phyloP scores from a whole-genome alignment of 2,113 vertebrate species.

The Pelobates fuscus region DNA sequence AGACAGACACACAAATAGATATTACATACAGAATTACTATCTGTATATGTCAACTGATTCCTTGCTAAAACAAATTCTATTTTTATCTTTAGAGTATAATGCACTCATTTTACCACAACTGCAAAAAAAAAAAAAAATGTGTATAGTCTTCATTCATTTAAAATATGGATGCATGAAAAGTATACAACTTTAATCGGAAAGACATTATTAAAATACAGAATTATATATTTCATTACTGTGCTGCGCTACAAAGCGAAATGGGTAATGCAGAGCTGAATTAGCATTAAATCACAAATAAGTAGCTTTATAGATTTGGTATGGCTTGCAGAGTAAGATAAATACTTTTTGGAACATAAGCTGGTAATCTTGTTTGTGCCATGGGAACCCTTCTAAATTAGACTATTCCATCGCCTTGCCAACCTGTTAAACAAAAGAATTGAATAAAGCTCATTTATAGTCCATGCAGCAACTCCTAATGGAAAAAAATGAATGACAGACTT shows the following conservation, averaged over 20 bases:
- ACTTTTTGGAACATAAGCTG: constrained; percentile 51
- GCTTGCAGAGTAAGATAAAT: constrained; percentile 35
- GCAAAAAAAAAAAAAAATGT: too few relatives aligned
- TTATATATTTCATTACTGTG: constrained; percentile 25
- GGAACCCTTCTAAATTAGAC: constrained; percentile 49
- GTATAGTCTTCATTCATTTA: background rate
- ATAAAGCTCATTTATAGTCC: constrained; percentile 36
- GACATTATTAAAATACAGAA: background rate
- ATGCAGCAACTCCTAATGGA: constrained; percentile 41
- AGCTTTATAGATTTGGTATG: constrained; percentile 49
- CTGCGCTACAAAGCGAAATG: constrained; percentile 48
- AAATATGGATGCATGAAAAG: background rate
- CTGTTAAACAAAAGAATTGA: constrained; percentile 47
- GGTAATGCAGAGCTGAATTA: constrained; percentile 42
- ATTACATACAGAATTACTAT: background rate
- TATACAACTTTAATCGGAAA: background rate
- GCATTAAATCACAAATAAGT: constrained; percentile 29
- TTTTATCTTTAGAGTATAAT: too few relatives aligned
- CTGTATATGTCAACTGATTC: background rate
- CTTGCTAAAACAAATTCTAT: too few relatives aligned
- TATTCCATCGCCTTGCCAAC: constrained; percentile 51
- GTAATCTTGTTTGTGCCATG: constrained; percentile 52
- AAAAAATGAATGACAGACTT: constrained; percentile 38
- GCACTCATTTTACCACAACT: too few relatives aligned
- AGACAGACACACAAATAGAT: background rate